Percentiles rank a stretch among this genome's conserved stretches.
phyloP scores from a whole-genome alignment of 1,140 invertebrate species.

The Acarapis woodi region DNA sequence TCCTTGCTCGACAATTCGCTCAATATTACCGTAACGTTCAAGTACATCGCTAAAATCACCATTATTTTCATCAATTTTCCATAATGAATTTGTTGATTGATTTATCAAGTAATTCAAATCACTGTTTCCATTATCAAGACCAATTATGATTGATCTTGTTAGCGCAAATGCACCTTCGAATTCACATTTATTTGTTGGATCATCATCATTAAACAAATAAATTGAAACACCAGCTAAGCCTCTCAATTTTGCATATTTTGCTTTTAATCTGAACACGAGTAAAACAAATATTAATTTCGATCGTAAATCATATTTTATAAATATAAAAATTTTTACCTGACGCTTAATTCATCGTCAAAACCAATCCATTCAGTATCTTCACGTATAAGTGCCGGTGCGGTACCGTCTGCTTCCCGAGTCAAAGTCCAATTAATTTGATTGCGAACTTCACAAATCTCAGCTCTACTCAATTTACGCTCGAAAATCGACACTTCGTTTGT shows the following conservation, averaged over 20 bases:
- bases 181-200: slow-evolving; percentile 14
- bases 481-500: neutral
- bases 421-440: slow-evolving; percentile 9
- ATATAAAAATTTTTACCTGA: slow-evolving; percentile 9
- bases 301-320: neutral
- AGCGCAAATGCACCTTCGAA: slow-evolving; percentile 13
- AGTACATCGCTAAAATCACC: slow-evolving; percentile 8
- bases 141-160: slow-evolving; percentile 4
- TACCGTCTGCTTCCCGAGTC: slow-evolving; percentile 8
- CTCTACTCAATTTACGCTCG: neutral
- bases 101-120: neutral
- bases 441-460: slow-evolving; percentile 8
- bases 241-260: slow-evolving; percentile 26
- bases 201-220: slow-evolving; percentile 17
- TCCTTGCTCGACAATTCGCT: slow-evolving; percentile 25
- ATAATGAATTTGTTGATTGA: neutral
- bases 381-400: slow-evolving; percentile 8
- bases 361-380: slow-evolving; percentile 10
- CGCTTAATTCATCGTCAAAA: slow-evolving; percentile 11
- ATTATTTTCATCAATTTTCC: neutral
- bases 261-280: too few species aligned
- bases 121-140: slow-evolving; percentile 1
- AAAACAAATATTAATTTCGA: neutral
- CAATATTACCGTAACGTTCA: slow-evolving; percentile 18
- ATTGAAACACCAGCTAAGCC: slow-evolving; percentile 25